Evolutionary conservation across 2,797 vertebrate genomes (phyloP).

Genomic region (Holocentrus rufus): DNA sequence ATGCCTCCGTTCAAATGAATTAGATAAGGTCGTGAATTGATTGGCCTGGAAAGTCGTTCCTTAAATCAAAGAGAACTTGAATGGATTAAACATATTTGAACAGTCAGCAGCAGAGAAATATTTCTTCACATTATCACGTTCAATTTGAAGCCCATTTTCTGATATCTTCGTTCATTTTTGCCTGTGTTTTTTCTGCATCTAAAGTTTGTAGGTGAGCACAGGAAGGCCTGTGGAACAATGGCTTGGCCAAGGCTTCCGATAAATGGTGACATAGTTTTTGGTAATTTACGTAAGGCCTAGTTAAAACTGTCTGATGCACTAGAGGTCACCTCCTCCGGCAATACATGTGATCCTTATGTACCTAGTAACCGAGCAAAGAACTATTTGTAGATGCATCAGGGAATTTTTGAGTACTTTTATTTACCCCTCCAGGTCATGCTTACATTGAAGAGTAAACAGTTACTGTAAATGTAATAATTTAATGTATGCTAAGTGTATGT

Average conservation of each 20-base stretch:
- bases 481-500: too few species aligned
- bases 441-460: too few species aligned
- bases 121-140: background rate
- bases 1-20: slow-evolving; percentile 59
- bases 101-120: slow-evolving; percentile 12
- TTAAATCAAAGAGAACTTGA: slow-evolving; percentile 36
- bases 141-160: background rate
- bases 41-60: slow-evolving; percentile 41
- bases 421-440: background rate
- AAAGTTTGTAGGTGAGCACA: background rate
- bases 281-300: background rate
- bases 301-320: background rate
- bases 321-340: too few species aligned
- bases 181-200: background rate
- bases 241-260: background rate
- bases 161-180: background rate
- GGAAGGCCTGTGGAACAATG: background rate
- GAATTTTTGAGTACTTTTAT: background rate
- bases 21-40: slow-evolving; percentile 43
- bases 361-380: background rate
- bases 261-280: slow-evolving; percentile 1
- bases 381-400: background rate
- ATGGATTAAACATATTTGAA: slow-evolving; percentile 30
- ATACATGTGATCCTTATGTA: background rate
- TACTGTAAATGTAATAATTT: too few species aligned